Base-by-base conservation (phyloP, 2,113 vertebrate species). In the Columba janthina region DNA sequence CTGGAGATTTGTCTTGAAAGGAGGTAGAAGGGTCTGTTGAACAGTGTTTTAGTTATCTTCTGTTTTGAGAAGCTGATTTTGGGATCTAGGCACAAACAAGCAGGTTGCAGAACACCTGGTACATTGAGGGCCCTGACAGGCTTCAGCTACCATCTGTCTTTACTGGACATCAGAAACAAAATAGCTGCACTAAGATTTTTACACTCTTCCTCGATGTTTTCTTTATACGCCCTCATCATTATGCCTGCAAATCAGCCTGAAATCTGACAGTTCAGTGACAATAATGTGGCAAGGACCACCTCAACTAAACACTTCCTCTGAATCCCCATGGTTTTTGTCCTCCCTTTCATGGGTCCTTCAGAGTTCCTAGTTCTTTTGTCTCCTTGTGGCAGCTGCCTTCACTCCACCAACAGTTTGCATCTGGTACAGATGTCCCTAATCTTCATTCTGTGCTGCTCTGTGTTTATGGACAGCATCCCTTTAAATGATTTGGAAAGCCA, bases 171-270 rank as follows among this genome's bases (percentile, higher is more conserved):
- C 1, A 67, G 38, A 67, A 77, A 75, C 16, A 90, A 61, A 90
- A 5, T 51, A 78, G 62, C 42, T 32, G 11, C 26, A 31, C 8
- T 46, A 51, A 32, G 69, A 38, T 89, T 74, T 89, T 90, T n/a
- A 42, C 24, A 11, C 4, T 3, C 0, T 80, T 94, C 13, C 26
- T 81, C 1, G 4, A 24, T 0, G 1, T 62, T 86, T 89, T 48
- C 17, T 80, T 83, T 70, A 54, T 40, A 61, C 15, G 10, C 16
- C 60, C 12, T 53, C 1, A 2, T 78, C 1, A 2, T 78, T 72
- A 72, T 22, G n/a, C 21, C 44, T 90, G 17, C n/a, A 31, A 40
- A 75, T 82, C 48, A 75, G 22, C 50, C 61, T 85, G 50, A 81
- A 84, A 54, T 50, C 6, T 29, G 70, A 14, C 61, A 42, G 10